Evolutionary conservation across 2,888 invertebrate species (phyloP), one percentile per base, ranked within the genome.

Genomic region (Drosophila emarginata): DNA sequence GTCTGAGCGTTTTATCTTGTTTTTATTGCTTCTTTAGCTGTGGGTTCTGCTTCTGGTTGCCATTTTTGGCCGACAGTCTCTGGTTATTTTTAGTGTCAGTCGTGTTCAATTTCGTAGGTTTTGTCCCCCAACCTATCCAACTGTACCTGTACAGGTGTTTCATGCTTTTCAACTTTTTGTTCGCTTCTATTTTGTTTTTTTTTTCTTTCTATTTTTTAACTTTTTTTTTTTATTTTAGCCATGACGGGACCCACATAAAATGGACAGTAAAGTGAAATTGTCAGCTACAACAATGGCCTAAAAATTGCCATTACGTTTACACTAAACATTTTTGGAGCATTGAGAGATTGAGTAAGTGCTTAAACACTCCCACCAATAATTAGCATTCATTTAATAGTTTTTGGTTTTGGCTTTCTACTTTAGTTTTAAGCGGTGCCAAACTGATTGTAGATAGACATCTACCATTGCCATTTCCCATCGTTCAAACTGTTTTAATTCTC

Each of bases 81-180:
- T 72, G 87, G 81, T 79, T 82, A 84, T 87, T 81, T 78, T 81
- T 79, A 81, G 77, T 81, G 85, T 64, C 87, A 80, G 79, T 72
- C 84, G 74, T 81, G 77, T 81, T 84, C 81, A 81, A 87, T 84
- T 87, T 77, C 85, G 81, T 74, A 67, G 75, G 52, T 71, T 74
- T 66, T 72, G 67, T 69, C 69, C 45, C 67, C 60, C 66, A 52
- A 58, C 51, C 63, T 67, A 67, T 64, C 32, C 39, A 45, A n/a
- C 21, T 54, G 32, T 54, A 54, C 6, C 59, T 11, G 39, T 57
- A 7, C 23, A 9, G 14, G 11, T 50, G 40, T 40, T 40, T 40
- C 58, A 45, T 26, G 23, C 6, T 45, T 56, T 18, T 18, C 61
- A 15, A 32, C 32, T 32, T 32, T 26, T 40, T 54, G 61, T 51